These are phyloP conservation scores for Cryptus armator DNA, from an alignment of 2,888 invertebrate genomes.

Conservation along the genomic window DNA sequence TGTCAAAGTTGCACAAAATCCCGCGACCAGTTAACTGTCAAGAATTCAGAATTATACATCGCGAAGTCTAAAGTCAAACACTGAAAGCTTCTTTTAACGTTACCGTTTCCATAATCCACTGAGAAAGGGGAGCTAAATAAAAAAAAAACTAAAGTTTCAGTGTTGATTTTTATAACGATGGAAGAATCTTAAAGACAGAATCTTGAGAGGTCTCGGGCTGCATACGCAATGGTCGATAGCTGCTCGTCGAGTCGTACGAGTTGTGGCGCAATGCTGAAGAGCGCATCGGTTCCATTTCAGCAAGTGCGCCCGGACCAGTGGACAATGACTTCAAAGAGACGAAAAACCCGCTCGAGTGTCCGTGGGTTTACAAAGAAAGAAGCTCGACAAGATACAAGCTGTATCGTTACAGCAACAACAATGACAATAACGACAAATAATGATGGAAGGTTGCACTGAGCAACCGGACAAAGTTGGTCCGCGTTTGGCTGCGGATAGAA, in stretches of 20 bases:
- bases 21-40: background rate
- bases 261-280: background rate
- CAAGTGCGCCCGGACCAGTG: background rate
- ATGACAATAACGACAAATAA: slow-evolving; percentile 57
- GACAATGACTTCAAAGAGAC: slow-evolving; percentile 20
- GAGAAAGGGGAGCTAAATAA: background rate
- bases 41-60: background rate
- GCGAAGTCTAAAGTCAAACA: background rate
- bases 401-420: slow-evolving; percentile 19
- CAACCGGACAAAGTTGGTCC: slow-evolving; percentile 75
- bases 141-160: background rate
- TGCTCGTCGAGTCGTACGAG: background rate
- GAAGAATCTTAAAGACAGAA: background rate
- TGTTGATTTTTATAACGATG: background rate
- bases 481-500: slow-evolving; percentile 55
- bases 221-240: background rate
- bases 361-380: slow-evolving; percentile 18
- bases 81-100: background rate
- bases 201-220: background rate
- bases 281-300: background rate
- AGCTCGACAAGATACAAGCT: slow-evolving; percentile 9
- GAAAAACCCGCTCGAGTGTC: slow-evolving; percentile 9
- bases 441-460: slow-evolving; percentile 79
- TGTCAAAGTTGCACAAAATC: background rate
- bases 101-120: background rate